Evolutionary conservation across 2,113 vertebrate genomes (phyloP).

Genomic region (Origma solitaria): DNA sequence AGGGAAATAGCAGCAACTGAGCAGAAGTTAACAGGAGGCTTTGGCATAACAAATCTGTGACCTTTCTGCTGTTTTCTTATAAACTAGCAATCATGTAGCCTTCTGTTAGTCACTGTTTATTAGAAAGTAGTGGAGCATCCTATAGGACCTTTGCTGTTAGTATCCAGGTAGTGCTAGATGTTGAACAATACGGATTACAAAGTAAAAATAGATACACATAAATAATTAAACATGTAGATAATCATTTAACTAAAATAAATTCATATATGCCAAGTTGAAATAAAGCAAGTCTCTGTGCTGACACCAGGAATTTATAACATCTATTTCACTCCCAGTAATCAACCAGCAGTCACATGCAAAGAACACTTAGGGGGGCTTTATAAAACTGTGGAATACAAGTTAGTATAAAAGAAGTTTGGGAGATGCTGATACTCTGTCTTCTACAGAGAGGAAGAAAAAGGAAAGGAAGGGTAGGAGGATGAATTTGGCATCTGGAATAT

Average conservation of each 20-base stretch:
- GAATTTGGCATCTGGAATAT: neutral
- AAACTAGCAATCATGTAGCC: neutral
- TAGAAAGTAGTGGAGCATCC: neutral
- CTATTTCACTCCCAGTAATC: neutral
- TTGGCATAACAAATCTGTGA: neutral
- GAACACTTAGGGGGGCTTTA: neutral
- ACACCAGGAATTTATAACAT: neutral
- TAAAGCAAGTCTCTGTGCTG: neutral
- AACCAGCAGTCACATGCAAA: neutral
- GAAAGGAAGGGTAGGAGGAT: neutral
- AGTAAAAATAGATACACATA: neutral
- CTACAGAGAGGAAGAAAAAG: neutral
- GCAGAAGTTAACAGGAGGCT: neutral
- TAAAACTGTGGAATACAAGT: neutral
- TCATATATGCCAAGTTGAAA: neutral
- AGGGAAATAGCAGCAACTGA: neutral
- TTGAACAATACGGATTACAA: neutral
- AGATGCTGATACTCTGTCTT: neutral
- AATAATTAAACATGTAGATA: neutral
- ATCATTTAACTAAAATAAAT: neutral
- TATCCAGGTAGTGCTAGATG: neutral
- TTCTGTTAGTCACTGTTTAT: neutral
- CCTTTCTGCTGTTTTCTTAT: neutral
- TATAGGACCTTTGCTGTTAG: neutral
- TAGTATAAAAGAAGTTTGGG: neutral